Evolutionary conservation across 2,113 vertebrate genomes (phyloP).

Genomic region (Phoxinus phoxinus): DNA sequence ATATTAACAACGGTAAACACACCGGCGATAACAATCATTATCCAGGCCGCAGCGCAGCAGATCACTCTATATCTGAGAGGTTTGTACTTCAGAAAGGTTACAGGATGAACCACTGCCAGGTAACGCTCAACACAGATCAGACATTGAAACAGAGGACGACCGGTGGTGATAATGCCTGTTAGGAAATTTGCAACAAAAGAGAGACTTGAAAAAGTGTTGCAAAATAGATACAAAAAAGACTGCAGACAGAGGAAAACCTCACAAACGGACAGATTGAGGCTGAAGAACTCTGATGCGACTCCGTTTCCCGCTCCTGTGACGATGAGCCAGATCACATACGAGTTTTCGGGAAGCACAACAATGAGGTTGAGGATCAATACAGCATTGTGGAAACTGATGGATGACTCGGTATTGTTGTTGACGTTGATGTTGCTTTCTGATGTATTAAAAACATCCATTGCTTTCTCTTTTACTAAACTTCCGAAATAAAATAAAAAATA

Average conservation of each 20-base stretch:
- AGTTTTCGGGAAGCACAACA: not conserved
- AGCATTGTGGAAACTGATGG: not conserved
- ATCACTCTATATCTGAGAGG: conserved; percentile 16
- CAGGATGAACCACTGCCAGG: conserved; percentile 13
- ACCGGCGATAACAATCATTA: not conserved
- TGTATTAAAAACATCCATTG: not conserved
- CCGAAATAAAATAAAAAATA: not conserved
- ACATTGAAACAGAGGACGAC: conserved; percentile 23
- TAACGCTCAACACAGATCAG: conserved; percentile 23
- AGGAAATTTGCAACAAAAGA: not conserved
- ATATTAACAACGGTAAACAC: not conserved
- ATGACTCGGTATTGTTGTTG: not conserved
- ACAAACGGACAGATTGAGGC: conserved; percentile 9
- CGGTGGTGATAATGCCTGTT: not conserved
- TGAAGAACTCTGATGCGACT: conserved; percentile 17
- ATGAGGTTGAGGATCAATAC: not conserved
- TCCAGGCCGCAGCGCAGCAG: not conserved
- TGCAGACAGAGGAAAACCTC: not conserved
- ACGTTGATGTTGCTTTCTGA: not conserved
- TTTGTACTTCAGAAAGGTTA: conserved; percentile 24
- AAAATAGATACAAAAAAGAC: not conserved
- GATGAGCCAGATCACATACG: conserved; percentile 30
- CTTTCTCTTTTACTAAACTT: not conserved
- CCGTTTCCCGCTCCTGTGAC: conserved; percentile 19
- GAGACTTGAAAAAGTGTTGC: not conserved